Percentiles rank a stretch among this genome's conserved stretches.
These are phyloP conservation scores for Habroteleia sp. DNA, from an alignment of 2,888 invertebrate genomes.

Conservation along the genomic window DNA sequence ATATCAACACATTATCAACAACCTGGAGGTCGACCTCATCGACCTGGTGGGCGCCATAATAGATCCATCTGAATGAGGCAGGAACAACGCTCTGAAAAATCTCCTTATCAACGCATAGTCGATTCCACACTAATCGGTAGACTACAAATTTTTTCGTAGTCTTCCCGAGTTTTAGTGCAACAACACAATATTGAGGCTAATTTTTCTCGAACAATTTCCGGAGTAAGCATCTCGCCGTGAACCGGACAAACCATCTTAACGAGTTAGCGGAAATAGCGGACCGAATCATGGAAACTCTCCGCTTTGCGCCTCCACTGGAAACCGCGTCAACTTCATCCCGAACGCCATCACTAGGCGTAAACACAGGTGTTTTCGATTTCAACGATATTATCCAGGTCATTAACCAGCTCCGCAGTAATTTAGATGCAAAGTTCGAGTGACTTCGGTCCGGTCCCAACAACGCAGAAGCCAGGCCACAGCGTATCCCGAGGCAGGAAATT, in stretches of 20 bases:
- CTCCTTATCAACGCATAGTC: neutral
- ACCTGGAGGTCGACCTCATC: conserved; percentile 1
- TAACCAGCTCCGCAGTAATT: neutral
- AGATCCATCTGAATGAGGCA: neutral
- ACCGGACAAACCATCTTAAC: neutral
- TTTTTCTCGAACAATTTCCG: conserved; percentile 18
- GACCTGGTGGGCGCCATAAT: conserved; percentile 6
- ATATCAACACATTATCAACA: neutral
- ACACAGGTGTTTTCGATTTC: too few relatives aligned
- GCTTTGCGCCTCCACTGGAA: neutral
- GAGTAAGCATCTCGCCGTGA: neutral
- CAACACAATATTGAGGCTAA: neutral
- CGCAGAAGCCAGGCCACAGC: too few relatives aligned
- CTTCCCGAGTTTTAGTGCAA: conserved; percentile 11
- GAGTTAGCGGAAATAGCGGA: conserved; percentile 7
- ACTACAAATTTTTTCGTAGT: conserved; percentile 12
- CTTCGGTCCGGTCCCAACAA: too few relatives aligned
- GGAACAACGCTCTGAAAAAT: conserved; percentile 2
- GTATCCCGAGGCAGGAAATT: too few relatives aligned
- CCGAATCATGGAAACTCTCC: conserved; percentile 14
- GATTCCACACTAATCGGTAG: neutral
- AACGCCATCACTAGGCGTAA: too few relatives aligned
- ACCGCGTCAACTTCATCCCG: too few relatives aligned
- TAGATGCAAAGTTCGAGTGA: too few relatives aligned
- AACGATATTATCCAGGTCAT: neutral